Percentiles rank a stretch among this genome's conserved stretches.
These are phyloP conservation scores for Aurelia sp. DNA, from an alignment of 30 jellyfish, hydroid and myxozoan species.

Conservation along the genomic window DNA sequence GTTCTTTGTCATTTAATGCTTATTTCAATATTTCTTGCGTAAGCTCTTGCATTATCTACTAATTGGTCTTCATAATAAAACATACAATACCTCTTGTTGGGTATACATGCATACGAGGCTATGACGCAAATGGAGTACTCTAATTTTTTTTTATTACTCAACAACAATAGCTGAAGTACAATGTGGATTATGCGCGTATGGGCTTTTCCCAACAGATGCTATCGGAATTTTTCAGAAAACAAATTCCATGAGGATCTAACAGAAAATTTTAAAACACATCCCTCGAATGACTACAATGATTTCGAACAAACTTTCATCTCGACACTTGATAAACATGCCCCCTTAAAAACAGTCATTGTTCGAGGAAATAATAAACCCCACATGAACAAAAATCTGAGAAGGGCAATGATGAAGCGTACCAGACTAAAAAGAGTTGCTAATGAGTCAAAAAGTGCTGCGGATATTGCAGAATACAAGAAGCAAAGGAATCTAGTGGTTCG, in stretches of 20 bases:
- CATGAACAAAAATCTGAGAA: constrained; percentile 5
- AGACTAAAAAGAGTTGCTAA: constrained; percentile 1
- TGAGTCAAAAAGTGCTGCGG: neutral
- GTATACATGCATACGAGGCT: too few relatives aligned
- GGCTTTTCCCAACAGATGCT: too few relatives aligned
- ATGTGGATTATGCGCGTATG: too few relatives aligned
- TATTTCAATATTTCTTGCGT: too few relatives aligned
- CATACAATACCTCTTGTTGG: too few relatives aligned
- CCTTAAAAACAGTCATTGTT: neutral
- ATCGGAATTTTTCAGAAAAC: constrained; percentile 18
- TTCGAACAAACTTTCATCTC: neutral
- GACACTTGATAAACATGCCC: neutral
- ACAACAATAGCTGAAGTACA: too few relatives aligned
- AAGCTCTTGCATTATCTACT: too few relatives aligned
- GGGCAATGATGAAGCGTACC: constrained; percentile 4
- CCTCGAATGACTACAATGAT: neutral
- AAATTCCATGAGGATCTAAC: constrained; percentile 30
- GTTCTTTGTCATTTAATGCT: too few relatives aligned
- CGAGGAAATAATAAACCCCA: constrained; percentile 23
- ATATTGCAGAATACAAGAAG: neutral
- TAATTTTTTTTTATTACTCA: too few relatives aligned
- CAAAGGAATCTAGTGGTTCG: neutral
- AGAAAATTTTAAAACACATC: neutral
- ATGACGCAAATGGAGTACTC: too few relatives aligned
- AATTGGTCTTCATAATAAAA: too few relatives aligned